Evolutionary conservation across 92 coral and sea anemone genomes (phyloP).

Genomic region (Parazoanthus swiftii): DNA sequence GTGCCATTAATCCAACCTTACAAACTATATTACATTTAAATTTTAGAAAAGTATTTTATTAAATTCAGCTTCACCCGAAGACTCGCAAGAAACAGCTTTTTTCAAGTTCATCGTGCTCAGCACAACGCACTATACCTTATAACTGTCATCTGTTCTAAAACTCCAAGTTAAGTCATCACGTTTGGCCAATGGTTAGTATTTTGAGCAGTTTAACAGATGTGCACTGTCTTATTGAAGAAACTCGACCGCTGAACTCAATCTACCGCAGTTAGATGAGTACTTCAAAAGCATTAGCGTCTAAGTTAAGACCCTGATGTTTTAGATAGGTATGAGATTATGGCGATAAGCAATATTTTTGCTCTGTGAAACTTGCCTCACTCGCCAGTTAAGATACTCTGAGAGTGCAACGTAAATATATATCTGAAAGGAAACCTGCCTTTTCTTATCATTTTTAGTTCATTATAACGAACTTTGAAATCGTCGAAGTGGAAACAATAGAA

Average conservation of each 20-base stretch:
- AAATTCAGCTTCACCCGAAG: too few species aligned
- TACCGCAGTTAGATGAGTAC: constrained; percentile 17
- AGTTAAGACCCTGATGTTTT: background rate
- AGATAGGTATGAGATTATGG: constrained; percentile 3
- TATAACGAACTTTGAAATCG: too few species aligned
- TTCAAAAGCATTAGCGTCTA: constrained; percentile 8
- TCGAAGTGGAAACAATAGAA: too few species aligned
- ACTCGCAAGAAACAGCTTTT: too few species aligned
- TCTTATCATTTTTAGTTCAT: too few species aligned
- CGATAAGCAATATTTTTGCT: background rate
- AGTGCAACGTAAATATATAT: too few species aligned
- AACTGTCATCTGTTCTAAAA: background rate
- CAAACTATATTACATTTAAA: too few species aligned
- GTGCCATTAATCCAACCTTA: too few species aligned
- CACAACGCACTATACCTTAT: background rate
- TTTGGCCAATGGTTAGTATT: background rate
- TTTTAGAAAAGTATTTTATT: too few species aligned
- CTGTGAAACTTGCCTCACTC: background rate
- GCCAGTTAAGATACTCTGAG: too few species aligned
- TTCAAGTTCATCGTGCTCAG: too few species aligned
- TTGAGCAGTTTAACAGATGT: constrained; percentile 23
- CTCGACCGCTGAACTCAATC: constrained; percentile 12
- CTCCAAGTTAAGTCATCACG: background rate
- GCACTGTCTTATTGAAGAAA: background rate
- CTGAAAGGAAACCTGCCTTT: too few species aligned